Evolutionary conservation across 2,113 vertebrate species (phyloP).

Genomic region (Rhinoderma darwinii): DNA sequence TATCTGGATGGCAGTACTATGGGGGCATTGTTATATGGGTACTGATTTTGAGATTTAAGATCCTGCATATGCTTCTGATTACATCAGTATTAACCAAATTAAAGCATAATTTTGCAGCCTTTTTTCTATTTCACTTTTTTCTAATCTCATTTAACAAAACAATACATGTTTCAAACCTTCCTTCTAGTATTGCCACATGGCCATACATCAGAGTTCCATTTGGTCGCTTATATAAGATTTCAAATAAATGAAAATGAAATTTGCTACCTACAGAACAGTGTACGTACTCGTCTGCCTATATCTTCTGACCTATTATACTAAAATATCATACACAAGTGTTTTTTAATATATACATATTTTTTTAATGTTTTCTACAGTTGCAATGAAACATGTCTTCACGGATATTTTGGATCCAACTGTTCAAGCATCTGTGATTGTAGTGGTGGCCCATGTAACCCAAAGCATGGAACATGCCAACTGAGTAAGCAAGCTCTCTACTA

Average conservation of each 20-base stretch:
- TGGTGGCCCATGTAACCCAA: conserved; percentile 75
- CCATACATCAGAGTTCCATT: no score
- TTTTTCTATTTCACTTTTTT: no score
- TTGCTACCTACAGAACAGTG: no score
- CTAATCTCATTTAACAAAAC: neutral
- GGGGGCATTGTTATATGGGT: neutral
- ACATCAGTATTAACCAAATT: no score
- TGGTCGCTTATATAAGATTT: no score
- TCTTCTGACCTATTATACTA: neutral
- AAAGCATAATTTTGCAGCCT: no score
- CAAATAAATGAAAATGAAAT: no score
- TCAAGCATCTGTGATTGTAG: conserved; percentile 81
- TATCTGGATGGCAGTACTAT: no score
- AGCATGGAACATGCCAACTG: conserved; percentile 78
- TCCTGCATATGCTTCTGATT: no score
- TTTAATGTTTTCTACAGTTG: conserved; percentile 75
- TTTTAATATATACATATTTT: neutral
- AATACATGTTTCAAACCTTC: neutral
- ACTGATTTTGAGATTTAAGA: no score
- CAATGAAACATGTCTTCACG: conserved; percentile 83
- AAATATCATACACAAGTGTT: neutral
- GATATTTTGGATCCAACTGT: conserved; percentile 86
- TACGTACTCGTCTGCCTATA: neutral
- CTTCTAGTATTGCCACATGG: no score
- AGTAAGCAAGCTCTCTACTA: conserved; percentile 71